Evolutionary conservation across 2,113 vertebrate genomes (phyloP), one percentile per base, ranked within the genome.

Genomic region (Trachemys scripta): DNA sequence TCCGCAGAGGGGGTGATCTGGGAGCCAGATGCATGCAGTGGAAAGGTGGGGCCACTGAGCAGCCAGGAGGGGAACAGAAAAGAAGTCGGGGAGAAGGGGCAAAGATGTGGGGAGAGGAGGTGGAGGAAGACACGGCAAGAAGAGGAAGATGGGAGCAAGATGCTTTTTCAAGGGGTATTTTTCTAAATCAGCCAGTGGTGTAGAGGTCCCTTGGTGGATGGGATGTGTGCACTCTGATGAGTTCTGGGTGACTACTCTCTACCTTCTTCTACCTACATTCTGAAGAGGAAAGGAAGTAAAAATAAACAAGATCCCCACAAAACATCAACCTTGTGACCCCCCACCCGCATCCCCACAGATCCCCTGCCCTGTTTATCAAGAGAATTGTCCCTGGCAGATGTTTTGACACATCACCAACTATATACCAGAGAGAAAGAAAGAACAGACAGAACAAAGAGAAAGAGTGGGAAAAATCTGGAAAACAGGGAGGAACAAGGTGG

Each of bases 1-100:
- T 35, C 1, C 2, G 76, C 38, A 80, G 56, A n/a, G 35, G 38
- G 42, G 59, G 9, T 0, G 0, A 53, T 16, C 45, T 59, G 19
- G 45, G 25, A 92, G 54, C 5, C 31, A 29, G 2, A 5, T 25
- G 50, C 17, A 7, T 42, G 53, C 65, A 78, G 69, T 1, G 5
- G 53, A 81, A 87, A 72, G 24, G 22, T 42, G 72, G 22, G 16
- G 38, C 38, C 12, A 25, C 38, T 76, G 20, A 76, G 42, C 38
- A 76, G 38, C 72, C 42, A 69, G 62, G 31, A n/a, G 8, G 31
- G 35, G 35, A 65, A n/a, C 31, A 65, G 31, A 69, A n/a, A n/a
- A 69, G 62, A 69, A 69, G 16, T 69, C 16, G 3, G 31, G 62
- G 16, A n/a, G 62, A 69, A 69, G 62, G 31, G 8, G 35, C 35